Evolutionary conservation across 2,888 invertebrate genomes (phyloP), one percentile per base, ranked within the genome.

Genomic region (Asteroscopus sphinx): DNA sequence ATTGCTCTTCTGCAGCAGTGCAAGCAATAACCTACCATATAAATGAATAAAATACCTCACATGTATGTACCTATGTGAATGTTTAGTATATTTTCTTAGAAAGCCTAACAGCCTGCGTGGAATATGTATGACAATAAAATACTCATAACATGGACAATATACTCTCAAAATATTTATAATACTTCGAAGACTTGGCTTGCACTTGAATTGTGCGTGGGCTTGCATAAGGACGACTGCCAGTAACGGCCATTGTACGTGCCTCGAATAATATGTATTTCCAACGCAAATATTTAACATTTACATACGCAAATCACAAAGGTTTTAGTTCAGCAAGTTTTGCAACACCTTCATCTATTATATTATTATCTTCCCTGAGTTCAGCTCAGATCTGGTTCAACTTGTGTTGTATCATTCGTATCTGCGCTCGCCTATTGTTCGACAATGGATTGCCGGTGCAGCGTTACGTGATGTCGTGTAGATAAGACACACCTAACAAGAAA

Each of bases 401-500:
- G 65, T n/a, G n/a, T n/a, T n/a, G n/a, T n/a, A n/a, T n/a, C n/a
- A n/a, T n/a, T n/a, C n/a, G n/a, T 63, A 68, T 54, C 61, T 54
- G 53, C 53, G 67, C 60, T 39, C 48, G 44, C 46, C 64, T 65
- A 78, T 79, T 80, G 73, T 78, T 42, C 41, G 47, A 51, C 48
- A 68, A 53, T 32, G 62, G 63, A 73, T 64, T 52, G 48, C 41
- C 71, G 80, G 81, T 82, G 81, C 77, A 76, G 75, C 79, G 81
- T 90, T 89, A 88, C 88, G 86, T 86, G 89, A 86, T 87, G 78
- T 80, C 73, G 78, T 77, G 75, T 76, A 83, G 89, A 92, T 89
- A 90, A 88, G 87, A 85, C 81, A 85, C 86, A 82, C 83, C 87
- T 58, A 36, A 68, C 79, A 80, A 86, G 82, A 89, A 88, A 87